Conservation (phyloP, 2,888 invertebrate species). For the Phaedon cochleariae region DNA sequence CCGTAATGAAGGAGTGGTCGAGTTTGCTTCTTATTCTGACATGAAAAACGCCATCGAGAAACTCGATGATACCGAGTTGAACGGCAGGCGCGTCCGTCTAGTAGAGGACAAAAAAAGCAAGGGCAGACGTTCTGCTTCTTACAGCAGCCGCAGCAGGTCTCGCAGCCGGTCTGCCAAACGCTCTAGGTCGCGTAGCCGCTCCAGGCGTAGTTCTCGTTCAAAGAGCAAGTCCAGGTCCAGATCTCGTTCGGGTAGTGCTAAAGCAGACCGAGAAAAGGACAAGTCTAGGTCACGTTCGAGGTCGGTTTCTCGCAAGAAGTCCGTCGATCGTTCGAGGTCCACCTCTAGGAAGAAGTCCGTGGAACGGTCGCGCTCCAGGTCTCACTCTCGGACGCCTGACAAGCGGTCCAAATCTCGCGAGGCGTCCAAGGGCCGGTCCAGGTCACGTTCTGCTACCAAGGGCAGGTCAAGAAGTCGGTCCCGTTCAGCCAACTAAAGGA, state of each 20-base stretch:
- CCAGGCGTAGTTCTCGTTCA: conserved; percentile 59
- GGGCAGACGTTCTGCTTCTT: conserved; percentile 61
- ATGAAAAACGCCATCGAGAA: conserved; percentile 97
- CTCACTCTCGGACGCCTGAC: conserved; percentile 45
- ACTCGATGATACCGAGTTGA: conserved; percentile 94
- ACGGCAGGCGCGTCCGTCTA: conserved; percentile 91
- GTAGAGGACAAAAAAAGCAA: conserved; percentile 84
- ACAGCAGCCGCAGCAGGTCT: conserved; percentile 60
- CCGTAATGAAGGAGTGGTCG: conserved; percentile 95
- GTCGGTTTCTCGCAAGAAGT: conserved; percentile 51
- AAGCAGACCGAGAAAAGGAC: conserved; percentile 52
- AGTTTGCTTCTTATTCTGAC: conserved; percentile 94
- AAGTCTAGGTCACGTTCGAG: conserved; percentile 57
- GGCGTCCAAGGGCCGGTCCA: conserved; percentile 56
- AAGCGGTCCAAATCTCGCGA: conserved; percentile 57
- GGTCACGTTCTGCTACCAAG: conserved; percentile 57
- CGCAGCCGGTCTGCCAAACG: conserved; percentile 65
- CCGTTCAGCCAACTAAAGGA: conserved; percentile 51
- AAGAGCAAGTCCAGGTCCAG: conserved; percentile 50
- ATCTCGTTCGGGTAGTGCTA: conserved; percentile 43
- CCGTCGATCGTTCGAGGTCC: conserved; percentile 52
- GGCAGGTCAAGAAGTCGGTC: conserved; percentile 55
- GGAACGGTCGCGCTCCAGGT: conserved; percentile 57
- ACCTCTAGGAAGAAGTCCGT: conserved; percentile 55
- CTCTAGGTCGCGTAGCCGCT: conserved; percentile 73